Evolutionary conservation across 2,888 invertebrate species (phyloP), one percentile per base, ranked within the genome.

Genomic region (Melikaiella ostensackeni): DNA sequence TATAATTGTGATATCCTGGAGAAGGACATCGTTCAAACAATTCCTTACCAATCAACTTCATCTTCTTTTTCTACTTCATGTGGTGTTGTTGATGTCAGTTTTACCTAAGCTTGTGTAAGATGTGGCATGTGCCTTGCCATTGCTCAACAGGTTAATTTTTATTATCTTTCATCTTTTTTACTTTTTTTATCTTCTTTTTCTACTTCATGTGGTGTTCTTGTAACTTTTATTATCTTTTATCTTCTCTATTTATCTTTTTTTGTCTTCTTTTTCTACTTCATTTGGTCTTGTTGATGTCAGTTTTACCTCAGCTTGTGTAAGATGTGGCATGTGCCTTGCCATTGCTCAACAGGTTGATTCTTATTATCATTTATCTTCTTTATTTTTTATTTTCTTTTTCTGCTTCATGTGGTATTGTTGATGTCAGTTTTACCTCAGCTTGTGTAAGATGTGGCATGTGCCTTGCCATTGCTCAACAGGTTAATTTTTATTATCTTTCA

Each of bases 391-490:
- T 30, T 42, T 42, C 42, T 24, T 42, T 38, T 61, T 76, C 61
- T 9, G 30, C 66, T 33, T 70, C 70, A 9, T 76, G 70, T 46
- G 59, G 61, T 62, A 27, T 62, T 9, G 66, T 85, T 9, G 73
- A 87, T 33, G 79, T 90, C 8, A 81, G 85, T 74, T 83, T 90
- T 19, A 86, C 89, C 8, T 88, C 91, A 2, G 89, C 85, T 6
- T 91, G 90, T 50, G 73, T 91, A n/a, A 85, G 86, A 83, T 91
- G 91, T 76, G 87, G 88, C 62, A 85, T 89, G 64, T 91, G 91
- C 30, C 82, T 88, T 5, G 87, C 88, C 0, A 84, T 91, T 66
- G 89, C 88, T 50, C 86, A 88, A 55, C 83, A 88, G 86, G 91
- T 90, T 80, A 46, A 73, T 74, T 38, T 46, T 9, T 19, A 64